These are phyloP conservation scores for Leucopsar rothschildi DNA, from an alignment of 2,113 vertebrate species.

Conservation along the genomic window DNA sequence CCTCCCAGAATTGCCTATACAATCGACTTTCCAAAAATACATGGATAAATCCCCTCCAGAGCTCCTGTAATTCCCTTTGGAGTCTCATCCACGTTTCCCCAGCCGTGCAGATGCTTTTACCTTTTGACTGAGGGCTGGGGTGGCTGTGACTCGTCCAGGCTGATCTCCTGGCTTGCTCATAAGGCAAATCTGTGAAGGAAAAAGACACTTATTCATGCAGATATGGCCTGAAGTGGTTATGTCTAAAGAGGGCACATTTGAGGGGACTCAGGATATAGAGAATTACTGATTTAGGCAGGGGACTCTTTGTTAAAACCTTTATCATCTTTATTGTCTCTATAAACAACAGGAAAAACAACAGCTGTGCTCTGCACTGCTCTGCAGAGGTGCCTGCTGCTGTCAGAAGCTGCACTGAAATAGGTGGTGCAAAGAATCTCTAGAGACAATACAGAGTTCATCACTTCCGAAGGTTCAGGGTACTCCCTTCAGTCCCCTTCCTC, in stretches of 20 bases:
- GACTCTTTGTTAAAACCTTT: neutral
- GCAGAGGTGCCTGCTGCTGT: neutral
- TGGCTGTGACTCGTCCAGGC: constrained; percentile 82
- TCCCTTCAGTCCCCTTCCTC: neutral
- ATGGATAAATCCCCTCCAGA: neutral
- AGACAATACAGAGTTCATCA: rapidly evolving
- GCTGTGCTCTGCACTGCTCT: neutral
- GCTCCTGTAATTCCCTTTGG: neutral
- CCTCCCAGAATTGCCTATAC: neutral
- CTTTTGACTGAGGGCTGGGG: constrained; percentile 79
- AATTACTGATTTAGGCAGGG: neutral
- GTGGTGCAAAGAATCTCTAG: neutral
- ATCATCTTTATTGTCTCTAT: neutral
- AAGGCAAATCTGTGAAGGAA: constrained; percentile 79
- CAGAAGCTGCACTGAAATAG: neutral
- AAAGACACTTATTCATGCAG: neutral
- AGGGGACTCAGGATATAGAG: neutral
- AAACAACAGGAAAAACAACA: neutral
- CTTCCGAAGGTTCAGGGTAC: neutral
- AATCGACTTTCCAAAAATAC: neutral
- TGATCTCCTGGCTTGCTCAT: constrained; percentile 83
- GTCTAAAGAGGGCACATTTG: neutral
- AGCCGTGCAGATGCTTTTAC: constrained; percentile 46
- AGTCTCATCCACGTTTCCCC: neutral
- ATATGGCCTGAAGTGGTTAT: neutral